Conservation (phyloP, 2,113 vertebrate species). For the Myiozetetes cayanensis region DNA sequence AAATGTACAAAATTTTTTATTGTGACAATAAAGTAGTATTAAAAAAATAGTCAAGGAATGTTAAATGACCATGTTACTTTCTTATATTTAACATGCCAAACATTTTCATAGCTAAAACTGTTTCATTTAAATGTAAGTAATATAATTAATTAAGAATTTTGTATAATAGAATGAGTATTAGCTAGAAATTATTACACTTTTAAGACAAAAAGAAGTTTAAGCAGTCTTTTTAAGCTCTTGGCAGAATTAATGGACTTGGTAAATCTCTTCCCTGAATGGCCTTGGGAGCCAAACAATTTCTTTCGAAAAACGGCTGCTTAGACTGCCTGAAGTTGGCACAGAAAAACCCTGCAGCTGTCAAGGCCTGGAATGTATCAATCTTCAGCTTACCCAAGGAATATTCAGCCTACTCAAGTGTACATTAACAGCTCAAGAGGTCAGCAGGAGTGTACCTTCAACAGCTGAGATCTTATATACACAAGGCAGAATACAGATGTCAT, state of each 20-base stretch:
- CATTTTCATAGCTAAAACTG: neutral
- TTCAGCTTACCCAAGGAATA: slow-evolving; percentile 53
- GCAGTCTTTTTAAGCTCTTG: slow-evolving; percentile 38
- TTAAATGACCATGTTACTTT: neutral
- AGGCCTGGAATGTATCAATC: slow-evolving; percentile 65
- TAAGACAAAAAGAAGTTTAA: slow-evolving; percentile 3
- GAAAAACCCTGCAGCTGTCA: slow-evolving; percentile 67
- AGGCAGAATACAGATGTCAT: slow-evolving; percentile 27
- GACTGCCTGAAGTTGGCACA: slow-evolving; percentile 56
- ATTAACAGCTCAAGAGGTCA: slow-evolving; percentile 44
- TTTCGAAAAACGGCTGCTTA: slow-evolving; percentile 15
- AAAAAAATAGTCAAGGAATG: neutral
- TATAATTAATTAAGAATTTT: neutral
- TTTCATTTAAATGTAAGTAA: neutral
- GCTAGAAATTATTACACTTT: neutral
- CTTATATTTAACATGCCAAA: neutral
- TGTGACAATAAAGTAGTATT: neutral
- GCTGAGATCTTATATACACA: slow-evolving; percentile 6
- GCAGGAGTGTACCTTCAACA: slow-evolving; percentile 31
- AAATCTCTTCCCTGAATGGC: slow-evolving; percentile 36
- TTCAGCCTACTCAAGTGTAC: neutral
- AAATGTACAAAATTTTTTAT: neutral
- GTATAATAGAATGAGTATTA: neutral
- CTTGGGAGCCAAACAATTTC: slow-evolving; percentile 44
- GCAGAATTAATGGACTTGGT: slow-evolving; percentile 40